Base-by-base conservation (phyloP, 2,888 invertebrate genomes). In the Drosophila dives region DNA sequence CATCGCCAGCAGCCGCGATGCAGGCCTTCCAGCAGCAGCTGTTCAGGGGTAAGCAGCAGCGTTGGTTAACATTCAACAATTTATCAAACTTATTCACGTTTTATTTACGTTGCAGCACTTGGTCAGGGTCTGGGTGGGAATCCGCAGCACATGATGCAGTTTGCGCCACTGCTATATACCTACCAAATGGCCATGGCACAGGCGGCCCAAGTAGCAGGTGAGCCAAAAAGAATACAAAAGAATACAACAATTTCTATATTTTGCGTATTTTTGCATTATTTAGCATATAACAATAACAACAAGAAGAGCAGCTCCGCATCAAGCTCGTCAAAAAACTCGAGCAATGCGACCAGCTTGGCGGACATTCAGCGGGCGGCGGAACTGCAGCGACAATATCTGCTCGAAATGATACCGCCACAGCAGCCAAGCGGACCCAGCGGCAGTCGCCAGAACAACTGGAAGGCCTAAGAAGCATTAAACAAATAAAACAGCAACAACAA, bases 301-400 rank as follows among this genome's bases (percentile, higher is more conserved):
- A 91, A 89, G 72, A 92, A 92, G 78, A 92, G 90, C 72, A 91
- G 83, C 76, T 88, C 92, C 6, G 82, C 91, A 20, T 89, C 91
- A 54, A 83, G 90, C 26, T 82, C 91, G 29, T 88, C 92, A 53
- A 92, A 92, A 66, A 93, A 91, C 72, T 72, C 81, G 2, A 85
- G 55, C 59, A 92, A 91, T 80, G 82, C 91, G 20, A 89, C 88
- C 56, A 93, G 91, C 83, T 93, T 96, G 90, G 96, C 96, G 1
- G 97, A 98, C 85, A 94, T 97, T 92, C 97, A 97, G 92, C 95
- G 97, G 81, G 97, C 97, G 71, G 97, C 97, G 6, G 97, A 97
- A 92, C 94, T 97, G 77, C 99, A 99, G 94, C 95, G 99, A 65
- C 99, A 99, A 94, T 99, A 99, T 94, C 95, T 99, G 91, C 95